Evolutionary conservation across 2,888 invertebrate genomes (phyloP), one percentile per base, ranked within the genome.

Genomic region (Ennomos erosarius): DNA sequence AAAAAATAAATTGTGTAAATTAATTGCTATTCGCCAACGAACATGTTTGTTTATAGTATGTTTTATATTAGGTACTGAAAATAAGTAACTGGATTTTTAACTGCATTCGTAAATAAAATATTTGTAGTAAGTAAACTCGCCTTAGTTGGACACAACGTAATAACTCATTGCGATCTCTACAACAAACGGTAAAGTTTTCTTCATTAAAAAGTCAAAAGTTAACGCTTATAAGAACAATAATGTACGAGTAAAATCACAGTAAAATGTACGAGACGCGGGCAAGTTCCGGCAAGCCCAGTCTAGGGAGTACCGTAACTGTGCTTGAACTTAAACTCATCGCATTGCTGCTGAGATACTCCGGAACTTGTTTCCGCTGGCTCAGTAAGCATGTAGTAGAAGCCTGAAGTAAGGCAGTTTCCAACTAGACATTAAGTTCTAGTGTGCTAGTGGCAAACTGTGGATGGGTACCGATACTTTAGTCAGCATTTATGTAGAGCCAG

Each of bases 301-400:
- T 8, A n/a, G 16, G 1, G 37, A 38, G 40, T 52, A 46, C 11
- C 36, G 26, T 13, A 37, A 33, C 40, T 26, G n/a, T 39, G 52
- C 37, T 48, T 49, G 59, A 45, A 45, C 49, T 58, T 59, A 43
- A 52, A 42, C 57, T 52, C 35, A 38, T 12, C 10, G 33, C 10
- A 49, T 34, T 39, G 38, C 39, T 56, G 45, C 37, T 33, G 10
- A 39, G 39, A 13, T 26, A 11, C 33, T 48, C 11, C 11, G 47
- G 10, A 45, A 45, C 12, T 45, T 12, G 12, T 9, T 10, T 2
- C 12, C 12, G 42, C 42, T 42, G 42, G 13, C 42, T 26, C 26
- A 26, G 26, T 26, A 6, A 26, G 6, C 3, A 26, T 26, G 3
- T 26, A 6, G 26, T 26, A 26, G 26, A 26, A 26, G 26, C 3